Evolutionary conservation across 2,888 invertebrate genomes (phyloP), one percentile per base, ranked within the genome.

Genomic region (Nycteola revayana): DNA sequence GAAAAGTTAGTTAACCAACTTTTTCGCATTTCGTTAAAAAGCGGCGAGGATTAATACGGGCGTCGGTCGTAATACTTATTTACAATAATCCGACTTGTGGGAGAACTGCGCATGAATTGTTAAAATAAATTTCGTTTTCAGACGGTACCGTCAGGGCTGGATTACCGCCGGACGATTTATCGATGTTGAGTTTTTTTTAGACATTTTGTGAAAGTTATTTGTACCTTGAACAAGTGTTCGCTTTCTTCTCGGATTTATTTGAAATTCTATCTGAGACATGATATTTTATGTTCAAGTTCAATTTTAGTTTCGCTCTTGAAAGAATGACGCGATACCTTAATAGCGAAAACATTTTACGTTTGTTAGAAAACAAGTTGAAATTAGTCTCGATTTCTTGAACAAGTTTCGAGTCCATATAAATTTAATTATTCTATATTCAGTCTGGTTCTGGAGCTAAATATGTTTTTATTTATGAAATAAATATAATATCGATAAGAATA

Each of bases 1-100:
- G 57, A 42, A 70, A 77, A 79, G 81, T 85, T 80, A 56, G 70
- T 74, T 76, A 70, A 67, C 61, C 61, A 85, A 84, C 80, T 87
- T 88, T 88, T 84, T 80, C 68, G 74, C 70, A 71, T 79, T 83
- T 78, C 76, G 75, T 74, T 81, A 79, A 82, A 85, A 83, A 83
- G 72, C 62, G 55, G 49, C 63, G 65, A 51, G 80, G 78, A 84
- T 86, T 86, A 88, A 87, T 86, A 74, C 63, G 71, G 78, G 75
- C 72, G 79, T 73, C 66, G 75, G 62, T 61, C 64, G 73, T 77
- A 74, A 85, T 82, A 82, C 85, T 87, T 86, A 88, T 88, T 88
- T 86, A 88, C 84, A 85, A 86, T 86, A 84, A 86, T 84, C 85
- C 78, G 70, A 78, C 75, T 80, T 85, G 80, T 71, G 83, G 80